Evolutionary conservation across 2,797 vertebrate species (phyloP).

Genomic region (Periophthalmus magnuspinnatus): DNA sequence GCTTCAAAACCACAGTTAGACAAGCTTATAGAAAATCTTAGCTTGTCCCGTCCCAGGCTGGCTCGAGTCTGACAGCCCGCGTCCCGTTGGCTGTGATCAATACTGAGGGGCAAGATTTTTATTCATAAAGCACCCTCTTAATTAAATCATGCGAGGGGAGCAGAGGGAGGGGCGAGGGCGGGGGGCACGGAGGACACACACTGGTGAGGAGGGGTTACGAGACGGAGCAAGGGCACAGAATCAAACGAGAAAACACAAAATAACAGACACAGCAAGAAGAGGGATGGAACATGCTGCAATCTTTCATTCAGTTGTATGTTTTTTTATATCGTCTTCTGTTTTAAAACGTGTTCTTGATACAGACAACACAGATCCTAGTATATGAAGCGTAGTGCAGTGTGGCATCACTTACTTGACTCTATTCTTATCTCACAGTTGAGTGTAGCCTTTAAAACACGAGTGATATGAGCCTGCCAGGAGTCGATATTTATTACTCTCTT

Average conservation of each 20-base stretch:
- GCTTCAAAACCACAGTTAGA: conserved; percentile 24
- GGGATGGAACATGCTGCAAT: conserved; percentile 19
- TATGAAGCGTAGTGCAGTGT: not conserved
- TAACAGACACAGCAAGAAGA: conserved; percentile 47
- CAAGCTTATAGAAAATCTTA: conserved; percentile 32
- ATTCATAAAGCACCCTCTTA: conserved; percentile 94
- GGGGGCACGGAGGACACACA: conserved; percentile 24
- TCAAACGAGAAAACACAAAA: conserved; percentile 62
- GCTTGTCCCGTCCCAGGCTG: conserved; percentile 42
- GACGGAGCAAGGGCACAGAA: conserved; percentile 64
- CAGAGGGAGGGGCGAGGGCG: conserved; percentile 82
- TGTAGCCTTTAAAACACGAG: conserved; percentile 58
- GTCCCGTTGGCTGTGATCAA: conserved; percentile 84
- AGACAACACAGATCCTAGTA: conserved; percentile 1
- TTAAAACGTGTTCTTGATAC: not conserved
- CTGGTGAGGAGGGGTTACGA: conserved; percentile 28
- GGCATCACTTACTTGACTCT: conserved; percentile 58
- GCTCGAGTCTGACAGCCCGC: conserved; percentile 50
- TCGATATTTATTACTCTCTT: conserved; percentile 79
- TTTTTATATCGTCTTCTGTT: not conserved
- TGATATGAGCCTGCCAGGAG: conserved; percentile 69
- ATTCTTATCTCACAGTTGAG: conserved; percentile 46
- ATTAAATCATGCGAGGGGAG: conserved; percentile 88
- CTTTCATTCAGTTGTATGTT: not conserved
- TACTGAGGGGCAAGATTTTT: conserved; percentile 91